These are phyloP conservation scores for Hylomyscus alleni DNA, from an alignment of 2,797 vertebrate species.

Conservation along the genomic window DNA sequence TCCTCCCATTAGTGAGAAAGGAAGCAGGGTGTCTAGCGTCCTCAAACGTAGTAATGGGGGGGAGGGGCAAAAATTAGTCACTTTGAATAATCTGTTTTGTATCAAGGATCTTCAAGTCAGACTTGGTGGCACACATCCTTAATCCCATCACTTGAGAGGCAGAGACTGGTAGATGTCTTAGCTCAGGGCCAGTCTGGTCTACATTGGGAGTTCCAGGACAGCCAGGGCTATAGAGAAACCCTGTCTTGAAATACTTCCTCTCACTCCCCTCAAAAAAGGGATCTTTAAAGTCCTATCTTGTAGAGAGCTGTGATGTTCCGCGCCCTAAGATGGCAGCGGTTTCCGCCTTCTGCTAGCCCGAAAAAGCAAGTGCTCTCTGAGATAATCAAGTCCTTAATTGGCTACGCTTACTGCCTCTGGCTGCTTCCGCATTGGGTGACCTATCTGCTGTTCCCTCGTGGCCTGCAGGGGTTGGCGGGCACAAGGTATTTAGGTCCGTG, in stretches of 20 bases:
- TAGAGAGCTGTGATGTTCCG: too few species aligned
- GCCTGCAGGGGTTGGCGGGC: too few species aligned
- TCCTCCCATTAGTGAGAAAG: conserved; percentile 15
- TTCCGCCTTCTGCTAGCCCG: too few species aligned
- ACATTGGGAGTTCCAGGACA: neutral
- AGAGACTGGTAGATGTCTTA: neutral
- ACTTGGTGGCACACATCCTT: neutral
- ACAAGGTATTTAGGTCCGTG: too few species aligned
- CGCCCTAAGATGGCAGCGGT: too few species aligned
- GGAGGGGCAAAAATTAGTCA: neutral
- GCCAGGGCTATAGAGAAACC: neutral
- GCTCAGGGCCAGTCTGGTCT: neutral
- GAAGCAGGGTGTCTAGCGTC: neutral
- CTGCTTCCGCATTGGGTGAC: too few species aligned
- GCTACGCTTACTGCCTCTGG: too few species aligned
- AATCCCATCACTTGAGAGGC: neutral
- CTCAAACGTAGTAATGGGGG: neutral
- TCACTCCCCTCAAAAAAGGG: neutral
- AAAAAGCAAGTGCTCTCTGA: too few species aligned
- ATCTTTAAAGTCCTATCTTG: conserved; percentile 2
- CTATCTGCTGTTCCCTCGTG: too few species aligned
- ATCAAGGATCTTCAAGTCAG: neutral
- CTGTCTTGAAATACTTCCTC: neutral
- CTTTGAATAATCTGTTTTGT: neutral
- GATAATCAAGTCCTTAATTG: too few species aligned